Evolutionary conservation across 2,113 vertebrate genomes (phyloP).

Genomic region (Cavia aperea): DNA sequence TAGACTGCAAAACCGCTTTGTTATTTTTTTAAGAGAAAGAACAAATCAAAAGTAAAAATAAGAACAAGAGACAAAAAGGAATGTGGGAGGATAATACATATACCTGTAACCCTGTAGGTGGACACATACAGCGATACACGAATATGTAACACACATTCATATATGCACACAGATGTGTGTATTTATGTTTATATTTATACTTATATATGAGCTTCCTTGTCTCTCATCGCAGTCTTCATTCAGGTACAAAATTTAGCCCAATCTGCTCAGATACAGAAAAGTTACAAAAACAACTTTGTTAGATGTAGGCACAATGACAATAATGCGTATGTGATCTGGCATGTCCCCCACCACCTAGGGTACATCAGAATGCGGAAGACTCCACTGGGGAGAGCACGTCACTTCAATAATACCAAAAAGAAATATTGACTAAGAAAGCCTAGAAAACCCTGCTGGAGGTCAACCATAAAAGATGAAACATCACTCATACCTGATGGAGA

Average conservation of each 20-base stretch:
- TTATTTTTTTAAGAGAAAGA: background rate
- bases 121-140: background rate
- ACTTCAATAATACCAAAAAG: background rate
- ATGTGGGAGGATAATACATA: background rate
- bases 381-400: background rate
- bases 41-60: background rate
- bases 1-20: background rate
- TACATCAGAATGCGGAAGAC: background rate
- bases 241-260: background rate
- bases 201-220: background rate
- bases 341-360: accelerated
- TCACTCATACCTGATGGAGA: background rate
- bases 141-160: background rate
- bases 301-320: background rate
- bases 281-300: background rate
- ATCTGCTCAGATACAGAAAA: background rate
- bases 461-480: background rate
- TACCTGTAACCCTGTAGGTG: background rate
- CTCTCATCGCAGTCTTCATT: background rate
- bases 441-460: background rate
- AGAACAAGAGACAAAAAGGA: background rate
- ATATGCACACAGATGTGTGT: background rate
- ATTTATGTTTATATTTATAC: background rate
- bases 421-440: background rate
- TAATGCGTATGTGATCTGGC: background rate